phyloP scores from a whole-genome alignment of 2,888 invertebrate species.

The Habrosyne pyritoides region DNA sequence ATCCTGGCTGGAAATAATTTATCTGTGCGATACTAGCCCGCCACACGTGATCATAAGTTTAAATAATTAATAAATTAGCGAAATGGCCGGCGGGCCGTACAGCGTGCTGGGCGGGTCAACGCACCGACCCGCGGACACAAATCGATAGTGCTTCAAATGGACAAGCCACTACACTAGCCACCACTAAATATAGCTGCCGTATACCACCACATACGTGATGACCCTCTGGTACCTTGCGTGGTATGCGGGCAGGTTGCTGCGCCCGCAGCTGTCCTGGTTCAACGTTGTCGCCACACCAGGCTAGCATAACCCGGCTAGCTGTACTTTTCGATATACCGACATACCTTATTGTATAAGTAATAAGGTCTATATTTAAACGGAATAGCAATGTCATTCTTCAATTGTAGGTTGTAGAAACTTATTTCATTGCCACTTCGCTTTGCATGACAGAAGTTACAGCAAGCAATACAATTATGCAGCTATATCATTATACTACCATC shows the following conservation, averaged over 20 bases:
- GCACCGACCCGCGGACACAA: conserved; percentile 68
- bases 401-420: neutral
- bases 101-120: conserved; percentile 65
- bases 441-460: neutral
- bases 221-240: conserved; percentile 39
- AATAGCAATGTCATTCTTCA: neutral
- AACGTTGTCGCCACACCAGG: neutral
- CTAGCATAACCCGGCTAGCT: neutral
- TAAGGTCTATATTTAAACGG: neutral
- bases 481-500: neutral
- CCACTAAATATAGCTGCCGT: conserved; percentile 66
- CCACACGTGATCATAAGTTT: conserved; percentile 56
- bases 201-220: conserved; percentile 44
- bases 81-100: conserved; percentile 60
- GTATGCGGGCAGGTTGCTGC: conserved; percentile 14
- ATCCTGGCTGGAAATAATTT: conserved; percentile 13
- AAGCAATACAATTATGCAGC: neutral
- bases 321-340: neutral
- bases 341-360: neutral
- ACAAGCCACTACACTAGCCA: conserved; percentile 43
- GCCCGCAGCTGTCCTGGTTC: conserved; percentile 15
- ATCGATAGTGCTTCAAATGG: conserved; percentile 82
- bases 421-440: conserved; percentile 4
- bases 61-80: conserved; percentile 82
- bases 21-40: conserved; percentile 39